Base-by-base conservation (phyloP, 2,797 vertebrate species). In the Etheostoma perlongum region DNA sequence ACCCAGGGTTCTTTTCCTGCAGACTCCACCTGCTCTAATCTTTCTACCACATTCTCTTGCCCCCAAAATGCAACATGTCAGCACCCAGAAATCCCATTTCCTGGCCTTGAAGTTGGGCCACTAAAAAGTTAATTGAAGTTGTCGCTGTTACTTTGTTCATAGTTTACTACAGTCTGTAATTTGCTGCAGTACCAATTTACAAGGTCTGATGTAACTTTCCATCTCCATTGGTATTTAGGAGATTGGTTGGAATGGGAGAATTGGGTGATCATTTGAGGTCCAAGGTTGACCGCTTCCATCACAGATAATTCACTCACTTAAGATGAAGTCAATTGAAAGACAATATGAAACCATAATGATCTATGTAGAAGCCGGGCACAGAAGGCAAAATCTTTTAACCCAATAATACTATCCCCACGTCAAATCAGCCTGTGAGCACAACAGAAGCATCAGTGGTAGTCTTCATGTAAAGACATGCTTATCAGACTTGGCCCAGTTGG, bases 1-100 rank as follows among this genome's bases (percentile, higher is more conserved):
- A 55, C 21, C 13, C 27, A 19, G 15, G 21, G 9, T 14, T 18
- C 12, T 33, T 49, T 58, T 48, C 19, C 23, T 57, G 16, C 27
- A 57, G 62, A 3, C 23, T 19, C 18, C n/a, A 51, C 27, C 40
- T 33, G 12, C 27, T 63, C 7, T 44, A 40, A 53, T 48, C 5
- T 68, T 8, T 33, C 27, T 16, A 11, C n/a, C 5, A 4, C 4
- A 2, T 42, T 61, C 44, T 65, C 15, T 42, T 15, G 3, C 1
- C 13, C 25, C 30, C 46, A 54, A 54, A 63, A 52, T 57, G 15
- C 69, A 63, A 54, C 33, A 12, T 60, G 49, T 72, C 78, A 74
- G 76, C 76, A 21, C 21, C 53, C 57, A 66, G 60, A 72, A 80
- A 86, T 63, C 85, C 76, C 62, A 79, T 90, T 85, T 81, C 55